Base-by-base conservation (phyloP, 2,888 invertebrate genomes). In the Azorinus chamasolen region DNA sequence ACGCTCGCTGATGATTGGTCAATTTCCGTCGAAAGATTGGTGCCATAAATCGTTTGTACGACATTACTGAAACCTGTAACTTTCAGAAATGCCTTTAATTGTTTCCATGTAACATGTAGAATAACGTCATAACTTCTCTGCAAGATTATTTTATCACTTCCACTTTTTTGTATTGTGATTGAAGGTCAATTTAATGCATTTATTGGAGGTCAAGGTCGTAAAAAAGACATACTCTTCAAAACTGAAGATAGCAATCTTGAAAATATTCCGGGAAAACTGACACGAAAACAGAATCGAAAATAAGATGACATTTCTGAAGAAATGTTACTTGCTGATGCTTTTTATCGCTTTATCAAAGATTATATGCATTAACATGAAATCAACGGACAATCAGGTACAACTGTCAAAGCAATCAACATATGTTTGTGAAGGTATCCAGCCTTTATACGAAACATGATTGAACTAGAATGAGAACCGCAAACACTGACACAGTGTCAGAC, bases 1-100 rank as follows among this genome's bases (percentile, higher is more conserved):
- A 64, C 53, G 25, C 58, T 39, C n/a, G 18, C 22, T 24, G 43
- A n/a, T 54, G 72, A 72, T 72, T 72, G 72, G 72, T 45, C 53
- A 54, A 43, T 22, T 37, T 51, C 37, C 51, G 65, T 72, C 61
- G 72, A 45, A 65, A 65, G 61, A 72, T 43, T 22, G 18, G 41
- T 65, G 48, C 71, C 59, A 48, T 2, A 72, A 63, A 53, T 16
- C 16, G 41, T 24, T 24, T 41, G 43, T 53, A 64, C 43, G 58
- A 58, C 45, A 58, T 41, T 22, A 22, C 20, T 32, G 5, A 10
- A 32, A 20, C 22, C 2, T 22, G 5, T 50, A 22, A n/a, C 12
- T 20, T 20, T 2, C 20, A 20, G 12, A 50, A 50, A 50, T 32
- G 32, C 32, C 4, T n/a, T 32, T 10, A 10, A 32, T 32, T 32